These are phyloP conservation scores for Orchesellides sinensis DNA, from an alignment of 2,888 invertebrate genomes.

Conservation along the genomic window DNA sequence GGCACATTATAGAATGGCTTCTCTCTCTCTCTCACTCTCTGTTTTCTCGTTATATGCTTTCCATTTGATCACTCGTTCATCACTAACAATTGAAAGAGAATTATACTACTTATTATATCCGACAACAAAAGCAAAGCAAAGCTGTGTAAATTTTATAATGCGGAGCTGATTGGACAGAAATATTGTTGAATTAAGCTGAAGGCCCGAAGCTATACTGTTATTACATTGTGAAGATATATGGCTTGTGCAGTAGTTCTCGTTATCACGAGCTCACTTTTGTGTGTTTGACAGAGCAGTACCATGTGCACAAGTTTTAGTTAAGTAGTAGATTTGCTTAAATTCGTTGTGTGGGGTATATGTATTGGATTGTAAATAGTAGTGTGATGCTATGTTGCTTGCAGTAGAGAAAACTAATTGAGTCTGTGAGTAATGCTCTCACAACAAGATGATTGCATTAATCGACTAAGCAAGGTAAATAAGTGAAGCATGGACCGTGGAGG, in stretches of 20 bases:
- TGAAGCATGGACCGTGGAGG: conserved; percentile 63
- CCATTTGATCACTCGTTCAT: conserved; percentile 45
- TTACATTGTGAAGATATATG: conserved; percentile 4
- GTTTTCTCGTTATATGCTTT: not conserved
- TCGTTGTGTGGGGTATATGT: not conserved
- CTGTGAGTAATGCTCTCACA: conserved; percentile 69
- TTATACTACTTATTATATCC: conserved; percentile 44
- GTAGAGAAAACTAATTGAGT: conserved; percentile 69
- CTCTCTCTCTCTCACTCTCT: conserved; percentile 30
- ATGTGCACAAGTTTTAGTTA: conserved; percentile 21
- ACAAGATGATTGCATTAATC: conserved; percentile 71
- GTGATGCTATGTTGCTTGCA: not conserved
- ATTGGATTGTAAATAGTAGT: not conserved
- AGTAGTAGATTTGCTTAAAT: not conserved
- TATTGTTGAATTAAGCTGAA: conserved; percentile 47
- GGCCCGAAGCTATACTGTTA: conserved; percentile 34
- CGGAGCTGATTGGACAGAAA: conserved; percentile 48
- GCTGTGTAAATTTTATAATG: conserved; percentile 45
- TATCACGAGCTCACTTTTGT: not conserved
- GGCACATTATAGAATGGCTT: conserved; percentile 49
- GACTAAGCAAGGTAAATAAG: conserved; percentile 62
- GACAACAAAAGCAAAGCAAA: conserved; percentile 30
- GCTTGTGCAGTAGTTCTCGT: not conserved
- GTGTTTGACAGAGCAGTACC: not conserved
- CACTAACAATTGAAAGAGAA: conserved; percentile 30